These are phyloP conservation scores for Aphis gossypii DNA, from an alignment of 1,140 invertebrate species.

Conservation along the genomic window DNA sequence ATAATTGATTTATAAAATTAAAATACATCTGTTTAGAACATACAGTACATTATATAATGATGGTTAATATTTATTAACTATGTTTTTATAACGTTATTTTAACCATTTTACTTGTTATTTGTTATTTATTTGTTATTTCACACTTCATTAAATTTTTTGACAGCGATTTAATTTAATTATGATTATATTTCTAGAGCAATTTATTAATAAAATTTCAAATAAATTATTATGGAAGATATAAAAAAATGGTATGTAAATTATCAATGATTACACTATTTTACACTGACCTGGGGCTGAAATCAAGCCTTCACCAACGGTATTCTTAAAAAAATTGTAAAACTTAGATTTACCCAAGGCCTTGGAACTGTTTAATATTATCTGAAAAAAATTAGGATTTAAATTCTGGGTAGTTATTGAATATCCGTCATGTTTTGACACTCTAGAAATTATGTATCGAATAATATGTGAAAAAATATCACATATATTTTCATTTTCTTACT, in stretches of 20 bases:
- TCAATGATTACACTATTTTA: neutral
- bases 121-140: neutral
- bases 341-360: slow-evolving; percentile 59
- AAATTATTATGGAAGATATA: neutral
- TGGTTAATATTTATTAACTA: neutral
- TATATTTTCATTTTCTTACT: neutral
- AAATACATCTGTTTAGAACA: too few species aligned
- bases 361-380: slow-evolving; percentile 61
- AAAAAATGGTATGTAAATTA: neutral
- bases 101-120: too few species aligned
- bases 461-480: neutral
- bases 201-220: neutral
- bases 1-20: too few species aligned
- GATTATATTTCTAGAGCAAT: neutral
- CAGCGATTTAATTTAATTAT: neutral
- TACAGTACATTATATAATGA: too few species aligned
- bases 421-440: neutral
- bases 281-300: slow-evolving; percentile 60
- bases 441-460: neutral
- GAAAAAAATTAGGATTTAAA: neutral
- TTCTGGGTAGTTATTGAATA: neutral
- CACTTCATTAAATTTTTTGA: neutral
- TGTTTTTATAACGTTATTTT: neutral
- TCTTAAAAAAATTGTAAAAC: slow-evolving; percentile 61
- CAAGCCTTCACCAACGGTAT: slow-evolving; percentile 60